phyloP scores from a whole-genome alignment of 2,113 vertebrate genomes.

The Periophthalmodon schlosseri region DNA sequence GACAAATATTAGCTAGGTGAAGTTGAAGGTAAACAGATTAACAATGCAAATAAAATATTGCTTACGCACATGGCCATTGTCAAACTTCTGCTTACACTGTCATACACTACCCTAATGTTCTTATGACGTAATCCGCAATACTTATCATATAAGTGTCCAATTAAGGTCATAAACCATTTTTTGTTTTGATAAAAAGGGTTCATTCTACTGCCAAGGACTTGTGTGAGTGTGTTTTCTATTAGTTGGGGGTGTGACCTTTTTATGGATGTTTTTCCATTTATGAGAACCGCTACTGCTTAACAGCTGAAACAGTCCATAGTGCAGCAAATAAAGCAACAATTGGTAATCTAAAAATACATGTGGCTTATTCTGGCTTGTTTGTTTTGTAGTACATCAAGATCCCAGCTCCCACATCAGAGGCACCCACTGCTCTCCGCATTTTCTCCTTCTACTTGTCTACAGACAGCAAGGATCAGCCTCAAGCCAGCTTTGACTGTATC shows the following conservation, averaged over 20 bases:
- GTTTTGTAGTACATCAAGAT: conserved; percentile 81
- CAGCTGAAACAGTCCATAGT: too few relatives aligned
- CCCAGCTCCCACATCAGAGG: conserved; percentile 70
- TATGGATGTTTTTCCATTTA: conserved; percentile 7
- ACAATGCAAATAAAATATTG: neutral
- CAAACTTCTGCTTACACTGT: neutral
- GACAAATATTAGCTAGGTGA: too few relatives aligned
- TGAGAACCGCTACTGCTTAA: neutral
- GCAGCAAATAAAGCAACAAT: neutral
- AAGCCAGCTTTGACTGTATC: conserved; percentile 83
- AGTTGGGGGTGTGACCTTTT: neutral
- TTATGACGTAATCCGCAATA: neutral
- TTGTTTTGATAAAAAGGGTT: neutral
- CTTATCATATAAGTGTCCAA: neutral
- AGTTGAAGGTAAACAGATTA: neutral
- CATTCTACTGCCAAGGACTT: neutral
- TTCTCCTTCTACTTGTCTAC: conserved; percentile 85
- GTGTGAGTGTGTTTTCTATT: neutral
- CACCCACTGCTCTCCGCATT: conserved; percentile 69
- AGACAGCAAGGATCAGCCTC: conserved; percentile 81
- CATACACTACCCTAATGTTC: neutral
- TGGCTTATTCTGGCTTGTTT: conserved; percentile 4
- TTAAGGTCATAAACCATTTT: neutral
- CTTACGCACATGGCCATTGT: neutral
- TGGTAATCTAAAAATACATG: neutral